Evolutionary conservation across 2,888 invertebrate genomes (phyloP).

Genomic region (Frankliniella intonsa): DNA sequence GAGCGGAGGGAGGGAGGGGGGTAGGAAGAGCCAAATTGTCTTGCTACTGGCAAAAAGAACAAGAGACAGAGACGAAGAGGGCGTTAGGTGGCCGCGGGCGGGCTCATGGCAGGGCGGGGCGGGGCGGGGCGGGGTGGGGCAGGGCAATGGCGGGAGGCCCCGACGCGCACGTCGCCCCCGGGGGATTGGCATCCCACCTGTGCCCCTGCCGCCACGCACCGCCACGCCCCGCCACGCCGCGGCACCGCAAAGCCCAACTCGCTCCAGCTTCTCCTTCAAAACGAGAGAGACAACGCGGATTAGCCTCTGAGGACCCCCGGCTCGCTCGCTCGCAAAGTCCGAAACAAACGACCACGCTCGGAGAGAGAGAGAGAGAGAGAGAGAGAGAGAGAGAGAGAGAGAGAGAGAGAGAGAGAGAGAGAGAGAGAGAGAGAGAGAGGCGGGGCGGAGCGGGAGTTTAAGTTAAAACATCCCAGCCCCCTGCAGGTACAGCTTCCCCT

Average conservation of each 20-base stretch:
- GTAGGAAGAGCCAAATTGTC: neutral
- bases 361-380: neutral
- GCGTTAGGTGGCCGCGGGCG: neutral
- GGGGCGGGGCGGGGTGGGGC: neutral
- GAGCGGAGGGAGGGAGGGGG: neutral
- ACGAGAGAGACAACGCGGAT: conserved; percentile 5
- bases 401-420: neutral
- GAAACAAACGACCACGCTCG: too few species aligned
- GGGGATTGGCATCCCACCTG: neutral
- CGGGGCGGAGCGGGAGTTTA: neutral
- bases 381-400: conserved; percentile 1
- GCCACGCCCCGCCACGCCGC: neutral
- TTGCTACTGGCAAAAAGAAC: neutral
- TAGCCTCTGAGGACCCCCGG: neutral
- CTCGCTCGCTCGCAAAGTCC: too few species aligned
- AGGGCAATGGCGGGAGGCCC: neutral
- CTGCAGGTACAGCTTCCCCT: too few species aligned
- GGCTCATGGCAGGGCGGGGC: neutral
- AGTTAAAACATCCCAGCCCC: neutral
- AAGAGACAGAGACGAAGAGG: neutral
- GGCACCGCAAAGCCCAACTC: neutral
- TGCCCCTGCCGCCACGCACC: neutral
- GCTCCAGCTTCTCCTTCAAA: neutral
- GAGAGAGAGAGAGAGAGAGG: neutral
- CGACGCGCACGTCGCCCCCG: too few species aligned